Evolutionary conservation across 2,113 vertebrate species (phyloP).

Genomic region (Istiophorus platypterus): DNA sequence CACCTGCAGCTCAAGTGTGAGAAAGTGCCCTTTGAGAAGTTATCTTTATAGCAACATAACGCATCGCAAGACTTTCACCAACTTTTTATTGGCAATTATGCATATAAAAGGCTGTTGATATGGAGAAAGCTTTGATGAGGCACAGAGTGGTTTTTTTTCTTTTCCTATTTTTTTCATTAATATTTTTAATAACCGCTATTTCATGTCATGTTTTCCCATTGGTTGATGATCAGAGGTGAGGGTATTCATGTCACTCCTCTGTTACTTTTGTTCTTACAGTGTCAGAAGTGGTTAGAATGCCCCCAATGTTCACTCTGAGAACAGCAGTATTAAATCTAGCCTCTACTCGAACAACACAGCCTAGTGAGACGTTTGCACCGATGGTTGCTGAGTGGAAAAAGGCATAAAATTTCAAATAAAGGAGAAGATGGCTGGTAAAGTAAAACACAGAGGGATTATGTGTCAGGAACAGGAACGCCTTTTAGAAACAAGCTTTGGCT

Average conservation of each 20-base stretch:
- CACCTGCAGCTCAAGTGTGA: conserved; percentile 72
- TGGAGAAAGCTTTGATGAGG: conserved; percentile 29
- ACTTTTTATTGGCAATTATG: conserved; percentile 59
- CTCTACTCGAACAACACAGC: conserved; percentile 14
- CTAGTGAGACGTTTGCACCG: conserved; percentile 21
- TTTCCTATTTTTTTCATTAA: conserved; percentile 33
- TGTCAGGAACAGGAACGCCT: conserved; percentile 63
- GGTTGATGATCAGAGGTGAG: conserved; percentile 20
- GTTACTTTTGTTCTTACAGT: neutral
- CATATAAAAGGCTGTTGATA: conserved; percentile 60
- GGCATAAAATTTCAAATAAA: conserved; percentile 66
- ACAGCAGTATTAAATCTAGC: conserved; percentile 4
- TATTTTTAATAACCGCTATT: conserved; percentile 33
- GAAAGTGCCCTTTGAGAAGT: conserved; percentile 72
- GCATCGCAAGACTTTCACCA: conserved; percentile 54
- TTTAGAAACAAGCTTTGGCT: conserved; percentile 74
- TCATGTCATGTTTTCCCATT: conserved; percentile 39
- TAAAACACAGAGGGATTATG: conserved; percentile 67
- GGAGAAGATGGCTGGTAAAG: conserved; percentile 59
- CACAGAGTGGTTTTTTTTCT: neutral
- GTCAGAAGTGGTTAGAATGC: conserved; percentile 4
- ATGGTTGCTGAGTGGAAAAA: conserved; percentile 51
- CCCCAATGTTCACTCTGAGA: conserved; percentile 32
- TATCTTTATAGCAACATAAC: conserved; percentile 49
- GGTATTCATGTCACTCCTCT: neutral